phyloP scores from a whole-genome alignment of 2,888 invertebrate species.

The Drosophila niveifrons region DNA sequence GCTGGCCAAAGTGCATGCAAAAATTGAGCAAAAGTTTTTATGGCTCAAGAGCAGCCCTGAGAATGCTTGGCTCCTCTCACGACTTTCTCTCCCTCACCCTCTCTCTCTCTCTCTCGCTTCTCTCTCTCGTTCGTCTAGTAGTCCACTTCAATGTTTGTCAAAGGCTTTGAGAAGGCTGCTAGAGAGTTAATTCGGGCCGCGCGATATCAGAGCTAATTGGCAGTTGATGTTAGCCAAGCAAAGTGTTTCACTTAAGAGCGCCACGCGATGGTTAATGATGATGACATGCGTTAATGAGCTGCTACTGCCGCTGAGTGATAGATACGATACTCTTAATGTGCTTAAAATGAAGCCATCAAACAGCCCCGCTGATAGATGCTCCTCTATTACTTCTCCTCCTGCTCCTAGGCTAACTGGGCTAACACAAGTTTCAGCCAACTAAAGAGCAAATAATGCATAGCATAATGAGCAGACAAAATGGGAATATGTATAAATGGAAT shows the following conservation, averaged over 20 bases:
- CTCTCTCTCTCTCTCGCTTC: background rate
- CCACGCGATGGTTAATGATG: conserved; percentile 49
- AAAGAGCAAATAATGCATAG: conserved; percentile 4
- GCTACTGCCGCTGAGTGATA: conserved; percentile 41
- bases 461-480: conserved; percentile 11
- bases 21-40: conserved; percentile 59
- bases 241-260: conserved; percentile 44
- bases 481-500: conserved; percentile 8
- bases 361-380: conserved; percentile 15
- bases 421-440: conserved; percentile 7
- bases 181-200: conserved; percentile 51
- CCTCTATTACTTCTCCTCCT: background rate
- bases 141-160: conserved; percentile 4
- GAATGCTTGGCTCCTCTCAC: too few species aligned
- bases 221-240: conserved; percentile 53
- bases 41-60: conserved; percentile 16
- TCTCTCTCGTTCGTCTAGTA: conserved; percentile 9
- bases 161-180: conserved; percentile 1
- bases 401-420: background rate
- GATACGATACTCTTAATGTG: conserved; percentile 39
- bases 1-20: conserved; percentile 42
- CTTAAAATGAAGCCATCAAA: conserved; percentile 37
- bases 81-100: too few species aligned
- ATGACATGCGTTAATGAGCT: conserved; percentile 61
- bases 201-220: conserved; percentile 67